These are phyloP conservation scores for Acanthococcus lagerstroemiae DNA, from an alignment of 2,888 invertebrate species.

Conservation along the genomic window DNA sequence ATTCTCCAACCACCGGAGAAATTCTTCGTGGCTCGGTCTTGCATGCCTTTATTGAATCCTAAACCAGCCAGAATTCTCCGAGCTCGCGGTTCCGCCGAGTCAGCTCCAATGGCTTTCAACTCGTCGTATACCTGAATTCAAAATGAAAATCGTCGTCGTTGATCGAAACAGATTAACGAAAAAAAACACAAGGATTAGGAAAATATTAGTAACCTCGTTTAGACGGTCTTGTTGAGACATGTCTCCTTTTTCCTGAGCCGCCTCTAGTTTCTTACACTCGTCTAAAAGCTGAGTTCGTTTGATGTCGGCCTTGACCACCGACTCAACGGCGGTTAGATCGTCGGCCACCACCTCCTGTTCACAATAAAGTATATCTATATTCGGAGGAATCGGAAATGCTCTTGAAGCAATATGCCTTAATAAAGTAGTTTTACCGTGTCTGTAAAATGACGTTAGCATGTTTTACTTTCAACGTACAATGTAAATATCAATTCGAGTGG, in stretches of 20 bases:
- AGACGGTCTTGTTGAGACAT: constrained; percentile 63
- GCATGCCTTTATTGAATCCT: constrained; percentile 67
- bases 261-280: constrained; percentile 68
- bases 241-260: constrained; percentile 56
- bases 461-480: too few relatives aligned
- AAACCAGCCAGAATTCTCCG: constrained; percentile 93
- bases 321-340: constrained; percentile 83
- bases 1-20: constrained; percentile 61
- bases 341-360: constrained; percentile 98
- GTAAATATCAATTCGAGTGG: too few relatives aligned
- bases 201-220: constrained; percentile 53
- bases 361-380: constrained; percentile 91
- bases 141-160: too few relatives aligned
- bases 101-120: constrained; percentile 90
- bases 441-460: too few relatives aligned
- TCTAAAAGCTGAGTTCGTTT: constrained; percentile 71
- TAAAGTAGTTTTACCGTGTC: constrained; percentile 96
- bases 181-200: neutral
- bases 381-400: constrained; percentile 87
- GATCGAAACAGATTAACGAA: too few relatives aligned
- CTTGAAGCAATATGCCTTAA: constrained; percentile 83
- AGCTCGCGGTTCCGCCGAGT: constrained; percentile 94
- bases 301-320: constrained; percentile 85
- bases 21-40: constrained; percentile 62
- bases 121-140: constrained; percentile 76